Conservation (phyloP, 2,113 vertebrate genomes). For the Plotosus lineatus region DNA sequence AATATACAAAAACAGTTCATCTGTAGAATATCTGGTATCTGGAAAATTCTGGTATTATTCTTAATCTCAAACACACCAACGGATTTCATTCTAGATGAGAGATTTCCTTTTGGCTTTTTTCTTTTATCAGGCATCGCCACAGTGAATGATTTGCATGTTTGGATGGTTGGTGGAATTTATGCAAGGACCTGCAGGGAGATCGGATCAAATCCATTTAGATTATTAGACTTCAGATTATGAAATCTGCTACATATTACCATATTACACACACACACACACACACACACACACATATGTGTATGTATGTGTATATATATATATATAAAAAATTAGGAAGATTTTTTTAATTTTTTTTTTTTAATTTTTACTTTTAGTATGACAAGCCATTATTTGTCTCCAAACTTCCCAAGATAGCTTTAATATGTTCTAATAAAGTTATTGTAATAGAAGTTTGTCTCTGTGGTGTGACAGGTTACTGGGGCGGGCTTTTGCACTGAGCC, state of each 20-base stretch:
- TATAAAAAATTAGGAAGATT: too few relatives aligned
- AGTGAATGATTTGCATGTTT: too few relatives aligned
- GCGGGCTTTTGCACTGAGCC: background rate
- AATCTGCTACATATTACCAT: too few relatives aligned
- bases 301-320: too few relatives aligned
- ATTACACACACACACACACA: too few relatives aligned
- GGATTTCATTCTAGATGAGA: background rate
- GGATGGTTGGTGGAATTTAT: too few relatives aligned
- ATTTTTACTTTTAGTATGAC: background rate
- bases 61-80: background rate
- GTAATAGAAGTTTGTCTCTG: background rate
- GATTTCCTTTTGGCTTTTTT: background rate
- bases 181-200: too few relatives aligned
- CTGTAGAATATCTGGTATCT: background rate
- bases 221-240: too few relatives aligned
- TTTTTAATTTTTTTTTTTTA: background rate
- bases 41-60: background rate
- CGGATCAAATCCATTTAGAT: too few relatives aligned
- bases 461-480: background rate
- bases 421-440: background rate
- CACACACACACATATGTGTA: too few relatives aligned
- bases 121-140: too few relatives aligned
- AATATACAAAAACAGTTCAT: background rate
- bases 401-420: background rate
- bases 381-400: background rate